Evolutionary conservation across 2,888 invertebrate species (phyloP), one percentile per base, ranked within the genome.

Genomic region (Eupithecia subumbrata): DNA sequence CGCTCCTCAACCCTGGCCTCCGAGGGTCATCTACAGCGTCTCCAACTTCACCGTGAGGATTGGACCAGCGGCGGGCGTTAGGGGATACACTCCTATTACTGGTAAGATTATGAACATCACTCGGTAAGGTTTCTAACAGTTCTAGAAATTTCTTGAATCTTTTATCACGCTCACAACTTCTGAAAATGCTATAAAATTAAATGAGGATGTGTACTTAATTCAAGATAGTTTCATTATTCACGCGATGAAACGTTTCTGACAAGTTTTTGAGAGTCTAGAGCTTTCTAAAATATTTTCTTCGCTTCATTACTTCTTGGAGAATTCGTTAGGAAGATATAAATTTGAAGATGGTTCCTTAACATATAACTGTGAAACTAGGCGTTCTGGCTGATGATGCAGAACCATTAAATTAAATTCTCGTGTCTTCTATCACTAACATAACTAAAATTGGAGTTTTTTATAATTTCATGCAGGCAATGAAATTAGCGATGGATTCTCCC

Each of bases 1-100:
- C 16, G 96, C 96, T 0, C 90, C 95, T 0, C 93, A 94, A 79
- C 96, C 98, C 0, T 98, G 98, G 98, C 95, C 96, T 4, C 93
- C 96, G 64, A 95, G 96, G 63, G 96, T 97, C 78, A 92, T 96
- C 69, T 95, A 92, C 25, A 95, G 96, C 45, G 96, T 96, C 82
- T 95, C 91, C 73, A 95, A 95, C 72, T 96, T 98, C 87, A 96
- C 96, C 2, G 98, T 96, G 0, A 95, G 96, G 84, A 98, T 98
- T 83, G 98, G 98, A 0, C 98, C 98, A 0, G 97, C 98, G 0
- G 98, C 97, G 3, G 98, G 98, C 0, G 96, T 96, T 72, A 93
- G 97, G 5, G 98, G 98, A 0, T 98, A 98, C 90, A 96, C 97
- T 0, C 96, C 97, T 1, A 96, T 98, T 73, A 98, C 98, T 18